Evolutionary conservation across 2,113 vertebrate genomes (phyloP).

Genomic region (Callithrix jacchus): DNA sequence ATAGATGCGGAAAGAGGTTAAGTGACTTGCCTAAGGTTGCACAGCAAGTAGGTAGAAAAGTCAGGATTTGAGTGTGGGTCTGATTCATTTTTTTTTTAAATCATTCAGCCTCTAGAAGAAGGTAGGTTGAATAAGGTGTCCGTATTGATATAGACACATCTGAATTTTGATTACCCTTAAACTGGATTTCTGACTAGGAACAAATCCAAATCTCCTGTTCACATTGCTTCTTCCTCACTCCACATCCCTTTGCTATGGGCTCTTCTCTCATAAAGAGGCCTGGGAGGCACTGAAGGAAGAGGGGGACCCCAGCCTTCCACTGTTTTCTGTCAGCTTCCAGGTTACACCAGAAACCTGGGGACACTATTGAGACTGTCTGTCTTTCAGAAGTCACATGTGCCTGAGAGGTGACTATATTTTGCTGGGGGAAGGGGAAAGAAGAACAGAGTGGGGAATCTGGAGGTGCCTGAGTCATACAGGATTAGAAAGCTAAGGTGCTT

Average conservation of each 20-base stretch:
- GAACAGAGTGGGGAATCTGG: not conserved
- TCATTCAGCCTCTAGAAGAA: not conserved
- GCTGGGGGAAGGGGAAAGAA: not conserved
- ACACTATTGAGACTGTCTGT: not conserved
- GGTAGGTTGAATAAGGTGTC: not conserved
- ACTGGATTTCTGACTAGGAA: not conserved
- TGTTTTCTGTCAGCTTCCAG: not conserved
- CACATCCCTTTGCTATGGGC: not conserved
- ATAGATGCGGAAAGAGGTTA: not conserved
- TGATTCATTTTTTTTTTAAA: not conserved
- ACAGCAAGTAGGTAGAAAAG: not conserved
- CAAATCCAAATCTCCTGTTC: not conserved
- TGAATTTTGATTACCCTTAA: not conserved
- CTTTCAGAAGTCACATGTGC: not conserved
- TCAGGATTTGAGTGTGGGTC: not conserved
- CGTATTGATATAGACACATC: not conserved
- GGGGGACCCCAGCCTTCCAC: not conserved
- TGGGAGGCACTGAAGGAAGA: not conserved
- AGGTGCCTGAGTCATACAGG: not conserved
- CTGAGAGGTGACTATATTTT: not conserved
- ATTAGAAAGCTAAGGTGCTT: not conserved
- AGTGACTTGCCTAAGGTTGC: not conserved
- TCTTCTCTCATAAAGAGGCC: not conserved
- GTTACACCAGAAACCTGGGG: not conserved
- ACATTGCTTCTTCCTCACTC: not conserved